phyloP scores from a whole-genome alignment of 2,113 vertebrate species.

The Bambusicola thoracicus region DNA sequence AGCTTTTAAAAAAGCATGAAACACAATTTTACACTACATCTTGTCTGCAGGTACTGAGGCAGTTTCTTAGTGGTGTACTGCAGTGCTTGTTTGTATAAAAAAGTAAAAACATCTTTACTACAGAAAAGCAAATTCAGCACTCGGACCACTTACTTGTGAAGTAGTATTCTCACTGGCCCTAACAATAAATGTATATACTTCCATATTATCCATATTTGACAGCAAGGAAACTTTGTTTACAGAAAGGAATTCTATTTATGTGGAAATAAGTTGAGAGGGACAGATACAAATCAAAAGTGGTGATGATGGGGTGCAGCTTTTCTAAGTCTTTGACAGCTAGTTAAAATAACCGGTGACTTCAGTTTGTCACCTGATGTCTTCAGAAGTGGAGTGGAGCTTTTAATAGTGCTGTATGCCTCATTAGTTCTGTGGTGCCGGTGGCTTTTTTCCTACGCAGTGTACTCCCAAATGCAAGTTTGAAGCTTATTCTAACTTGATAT shows the following conservation, averaged over 20 bases:
- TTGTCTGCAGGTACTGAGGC: too few relatives aligned
- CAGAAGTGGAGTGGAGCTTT: neutral
- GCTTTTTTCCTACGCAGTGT: neutral
- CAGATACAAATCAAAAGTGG: neutral
- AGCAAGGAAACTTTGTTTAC: neutral
- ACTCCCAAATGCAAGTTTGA: neutral
- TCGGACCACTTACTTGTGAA: neutral
- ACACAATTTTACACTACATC: rapidly evolving
- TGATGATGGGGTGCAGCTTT: neutral
- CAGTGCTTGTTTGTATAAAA: neutral
- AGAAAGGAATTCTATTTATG: neutral
- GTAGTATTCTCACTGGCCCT: neutral
- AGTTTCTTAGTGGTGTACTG: neutral
- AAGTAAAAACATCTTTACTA: neutral
- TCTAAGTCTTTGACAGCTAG: neutral
- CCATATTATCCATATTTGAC: neutral
- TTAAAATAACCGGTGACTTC: neutral
- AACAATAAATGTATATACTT: neutral
- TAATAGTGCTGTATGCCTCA: neutral
- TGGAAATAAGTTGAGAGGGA: neutral
- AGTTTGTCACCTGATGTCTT: neutral
- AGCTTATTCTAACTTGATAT: neutral
- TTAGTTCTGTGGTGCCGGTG: neutral
- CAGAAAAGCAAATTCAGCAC: neutral
- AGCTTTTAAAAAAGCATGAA: neutral